These are phyloP conservation scores for Protobothrops flavoviridis DNA, from an alignment of 2,113 vertebrate species.

Conservation along the genomic window DNA sequence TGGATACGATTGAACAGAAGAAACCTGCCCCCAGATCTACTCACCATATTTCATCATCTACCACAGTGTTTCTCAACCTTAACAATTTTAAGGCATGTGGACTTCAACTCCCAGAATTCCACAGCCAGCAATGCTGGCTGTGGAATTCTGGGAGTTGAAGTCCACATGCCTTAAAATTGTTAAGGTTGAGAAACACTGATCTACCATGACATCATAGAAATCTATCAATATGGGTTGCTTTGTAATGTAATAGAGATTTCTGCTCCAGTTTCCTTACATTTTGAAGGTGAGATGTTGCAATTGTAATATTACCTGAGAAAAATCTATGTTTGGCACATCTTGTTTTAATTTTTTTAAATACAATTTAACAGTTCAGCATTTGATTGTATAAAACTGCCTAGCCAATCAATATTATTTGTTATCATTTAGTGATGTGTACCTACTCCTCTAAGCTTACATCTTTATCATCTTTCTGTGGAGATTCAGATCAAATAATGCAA, in stretches of 20 bases:
- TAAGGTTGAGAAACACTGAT: too few relatives aligned
- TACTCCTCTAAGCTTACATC: not conserved
- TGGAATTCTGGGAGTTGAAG: too few relatives aligned
- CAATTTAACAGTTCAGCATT: not conserved
- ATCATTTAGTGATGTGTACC: not conserved
- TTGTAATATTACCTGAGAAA: not conserved
- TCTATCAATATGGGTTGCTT: not conserved
- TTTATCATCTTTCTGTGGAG: not conserved
- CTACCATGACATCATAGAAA: not conserved
- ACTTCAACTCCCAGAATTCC: too few relatives aligned
- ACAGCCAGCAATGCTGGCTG: too few relatives aligned
- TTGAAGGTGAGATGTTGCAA: not conserved
- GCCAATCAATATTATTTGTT: not conserved
- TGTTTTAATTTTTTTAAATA: not conserved
- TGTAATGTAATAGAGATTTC: not conserved
- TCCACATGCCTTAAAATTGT: too few relatives aligned
- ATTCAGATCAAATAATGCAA: not conserved
- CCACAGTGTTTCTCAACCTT: too few relatives aligned
- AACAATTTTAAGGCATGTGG: too few relatives aligned
- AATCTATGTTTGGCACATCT: not conserved
- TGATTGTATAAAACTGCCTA: not conserved
- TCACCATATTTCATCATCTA: not conserved
- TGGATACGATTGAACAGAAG: not conserved
- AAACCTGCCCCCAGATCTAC: not conserved
- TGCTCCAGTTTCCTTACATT: not conserved